These are phyloP conservation scores for Rhodinocichla rosea DNA, from an alignment of 2,113 vertebrate genomes.

Conservation along the genomic window DNA sequence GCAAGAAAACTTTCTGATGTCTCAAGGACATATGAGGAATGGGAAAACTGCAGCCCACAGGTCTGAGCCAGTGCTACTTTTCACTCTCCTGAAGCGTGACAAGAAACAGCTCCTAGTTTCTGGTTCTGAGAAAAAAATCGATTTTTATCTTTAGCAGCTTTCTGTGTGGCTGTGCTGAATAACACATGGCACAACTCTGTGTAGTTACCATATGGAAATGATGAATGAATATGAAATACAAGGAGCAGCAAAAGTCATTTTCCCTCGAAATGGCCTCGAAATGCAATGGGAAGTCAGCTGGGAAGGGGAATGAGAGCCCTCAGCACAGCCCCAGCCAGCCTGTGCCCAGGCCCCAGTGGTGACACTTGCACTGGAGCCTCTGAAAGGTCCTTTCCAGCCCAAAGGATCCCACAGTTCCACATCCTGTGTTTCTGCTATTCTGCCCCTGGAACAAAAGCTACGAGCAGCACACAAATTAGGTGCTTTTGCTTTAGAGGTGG, in stretches of 20 bases:
- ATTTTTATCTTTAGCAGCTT: conserved; percentile 2
- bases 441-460: conserved; percentile 16
- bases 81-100: conserved; percentile 51
- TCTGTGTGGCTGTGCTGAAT: background rate
- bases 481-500: background rate
- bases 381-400: background rate
- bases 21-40: background rate
- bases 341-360: accelerated
- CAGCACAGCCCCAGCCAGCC: background rate
- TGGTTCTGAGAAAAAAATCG: conserved; percentile 11
- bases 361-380: accelerated
- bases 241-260: background rate
- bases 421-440: accelerated
- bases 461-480: conserved; percentile 30
- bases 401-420: accelerated
- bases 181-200: background rate
- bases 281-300: background rate
- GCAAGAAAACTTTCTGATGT: background rate
- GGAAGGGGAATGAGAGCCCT: background rate
- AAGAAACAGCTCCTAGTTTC: conserved; percentile 55
- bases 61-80: conserved; percentile 8
- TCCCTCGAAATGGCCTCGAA: background rate
- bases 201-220: background rate
- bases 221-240: background rate
- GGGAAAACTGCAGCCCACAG: background rate